Evolutionary conservation across 2,797 vertebrate genomes (phyloP).

Genomic region (Gallinago solitaria): DNA sequence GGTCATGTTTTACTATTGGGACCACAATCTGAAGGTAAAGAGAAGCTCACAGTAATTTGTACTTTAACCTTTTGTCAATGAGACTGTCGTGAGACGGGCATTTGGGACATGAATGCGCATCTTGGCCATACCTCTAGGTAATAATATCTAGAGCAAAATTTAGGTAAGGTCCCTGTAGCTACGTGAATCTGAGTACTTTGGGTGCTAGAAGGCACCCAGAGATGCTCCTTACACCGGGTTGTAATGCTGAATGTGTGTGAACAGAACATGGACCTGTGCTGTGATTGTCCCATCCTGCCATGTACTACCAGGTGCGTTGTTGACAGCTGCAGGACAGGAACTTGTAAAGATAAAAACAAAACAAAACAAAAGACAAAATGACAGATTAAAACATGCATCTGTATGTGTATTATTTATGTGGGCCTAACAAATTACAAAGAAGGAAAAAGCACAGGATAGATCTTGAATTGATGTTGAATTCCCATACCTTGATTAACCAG

Average conservation of each 20-base stretch:
- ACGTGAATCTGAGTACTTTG: not conserved
- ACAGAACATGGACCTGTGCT: not conserved
- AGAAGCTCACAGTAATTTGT: not conserved
- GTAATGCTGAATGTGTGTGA: not conserved
- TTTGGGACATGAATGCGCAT: not conserved
- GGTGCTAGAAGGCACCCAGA: not conserved
- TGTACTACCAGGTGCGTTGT: accelerated
- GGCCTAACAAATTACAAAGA: not conserved
- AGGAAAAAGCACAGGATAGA: not conserved
- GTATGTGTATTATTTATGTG: not conserved
- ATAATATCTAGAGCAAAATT: not conserved
- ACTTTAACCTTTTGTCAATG: not conserved
- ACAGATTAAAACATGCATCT: not conserved
- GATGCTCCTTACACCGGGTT: not conserved
- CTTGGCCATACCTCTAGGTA: not conserved
- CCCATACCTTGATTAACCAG: not conserved
- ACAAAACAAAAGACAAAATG: not conserved
- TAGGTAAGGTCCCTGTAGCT: not conserved
- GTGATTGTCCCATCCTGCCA: not conserved
- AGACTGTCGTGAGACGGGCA: not conserved
- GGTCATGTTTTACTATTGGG: accelerated
- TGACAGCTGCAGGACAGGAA: not conserved
- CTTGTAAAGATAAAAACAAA: not conserved
- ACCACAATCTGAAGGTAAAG: not conserved
- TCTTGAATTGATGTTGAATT: not conserved